Percentiles rank a stretch among this genome's conserved stretches.
Conservation (phyloP, 2,888 invertebrate species). For the Habroteleia sp. region DNA sequence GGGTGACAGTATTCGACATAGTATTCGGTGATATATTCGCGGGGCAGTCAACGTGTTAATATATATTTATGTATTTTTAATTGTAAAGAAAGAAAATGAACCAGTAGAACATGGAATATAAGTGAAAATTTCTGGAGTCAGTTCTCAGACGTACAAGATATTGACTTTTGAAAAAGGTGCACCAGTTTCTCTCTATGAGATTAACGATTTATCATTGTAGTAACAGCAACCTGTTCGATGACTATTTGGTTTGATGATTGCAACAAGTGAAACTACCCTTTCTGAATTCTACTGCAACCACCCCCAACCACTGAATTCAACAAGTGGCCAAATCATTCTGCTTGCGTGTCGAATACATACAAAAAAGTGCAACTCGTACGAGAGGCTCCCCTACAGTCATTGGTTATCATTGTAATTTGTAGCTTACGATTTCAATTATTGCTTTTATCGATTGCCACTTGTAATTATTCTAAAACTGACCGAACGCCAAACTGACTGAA, state of each 20-base stretch:
- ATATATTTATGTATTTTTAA: too few species aligned
- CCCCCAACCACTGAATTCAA: conserved; percentile 71
- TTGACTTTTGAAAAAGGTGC: too few species aligned
- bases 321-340: conserved; percentile 79
- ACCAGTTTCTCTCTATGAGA: too few species aligned
- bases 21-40: too few species aligned
- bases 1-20: too few species aligned
- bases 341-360: conserved; percentile 61
- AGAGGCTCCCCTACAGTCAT: conserved; percentile 42
- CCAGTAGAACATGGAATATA: too few species aligned
- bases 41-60: too few species aligned
- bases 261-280: conserved; percentile 76
- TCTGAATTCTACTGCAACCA: conserved; percentile 50
- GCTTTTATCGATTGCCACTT: conserved; percentile 43
- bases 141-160: too few species aligned
- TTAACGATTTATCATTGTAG: conserved; percentile 41
- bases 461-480: conserved; percentile 28
- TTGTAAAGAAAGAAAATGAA: too few species aligned
- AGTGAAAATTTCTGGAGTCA: too few species aligned
- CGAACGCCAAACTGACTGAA: conserved; percentile 7
- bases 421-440: conserved; percentile 53
- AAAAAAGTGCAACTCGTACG: conserved; percentile 53
- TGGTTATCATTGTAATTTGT: conserved; percentile 50
- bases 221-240: conserved; percentile 79
- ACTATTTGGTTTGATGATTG: conserved; percentile 80